Evolutionary conservation across 2,888 invertebrate genomes (phyloP).

Genomic region (Anthophora plumipes): DNA sequence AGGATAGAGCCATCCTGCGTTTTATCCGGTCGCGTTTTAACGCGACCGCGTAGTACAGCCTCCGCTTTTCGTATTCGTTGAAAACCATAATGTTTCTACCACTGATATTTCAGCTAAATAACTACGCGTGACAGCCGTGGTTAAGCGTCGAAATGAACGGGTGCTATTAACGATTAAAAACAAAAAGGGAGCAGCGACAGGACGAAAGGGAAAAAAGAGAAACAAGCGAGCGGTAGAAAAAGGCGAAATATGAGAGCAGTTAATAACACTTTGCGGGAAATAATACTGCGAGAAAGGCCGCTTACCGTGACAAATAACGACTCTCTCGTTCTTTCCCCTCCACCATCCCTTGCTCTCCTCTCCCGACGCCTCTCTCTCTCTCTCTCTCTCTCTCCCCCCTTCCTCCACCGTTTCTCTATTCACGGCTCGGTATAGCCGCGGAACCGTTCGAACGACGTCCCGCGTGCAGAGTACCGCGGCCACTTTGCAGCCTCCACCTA

Average conservation of each 20-base stretch:
- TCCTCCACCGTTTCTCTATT: conserved; percentile 43
- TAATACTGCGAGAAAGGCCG: conserved; percentile 84
- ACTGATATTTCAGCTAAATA: conserved; percentile 82
- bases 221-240: conserved; percentile 80
- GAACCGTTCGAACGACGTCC: conserved; percentile 66
- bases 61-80: conserved; percentile 34
- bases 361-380: conserved; percentile 35
- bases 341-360: conserved; percentile 43
- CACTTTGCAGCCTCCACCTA: background rate
- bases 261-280: conserved; percentile 85
- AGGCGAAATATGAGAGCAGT: conserved; percentile 84
- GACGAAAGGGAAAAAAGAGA: conserved; percentile 69
- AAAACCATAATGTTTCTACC: conserved; percentile 70
- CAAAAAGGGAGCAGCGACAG: conserved; percentile 71
- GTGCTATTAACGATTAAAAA: conserved; percentile 83
- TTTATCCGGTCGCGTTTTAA: conserved; percentile 1
- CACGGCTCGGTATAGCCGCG: conserved; percentile 42
- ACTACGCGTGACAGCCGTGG: conserved; percentile 79
- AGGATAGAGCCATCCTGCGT: conserved; percentile 5
- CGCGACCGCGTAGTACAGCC: background rate
- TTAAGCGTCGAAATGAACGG: conserved; percentile 83
- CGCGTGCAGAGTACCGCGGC: conserved; percentile 5
- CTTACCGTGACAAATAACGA: conserved; percentile 84
- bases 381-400: conserved; percentile 70
- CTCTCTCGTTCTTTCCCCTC: conserved; percentile 72